Evolutionary conservation across 1,140 invertebrate species (phyloP).

Genomic region (Forficula auricularia): DNA sequence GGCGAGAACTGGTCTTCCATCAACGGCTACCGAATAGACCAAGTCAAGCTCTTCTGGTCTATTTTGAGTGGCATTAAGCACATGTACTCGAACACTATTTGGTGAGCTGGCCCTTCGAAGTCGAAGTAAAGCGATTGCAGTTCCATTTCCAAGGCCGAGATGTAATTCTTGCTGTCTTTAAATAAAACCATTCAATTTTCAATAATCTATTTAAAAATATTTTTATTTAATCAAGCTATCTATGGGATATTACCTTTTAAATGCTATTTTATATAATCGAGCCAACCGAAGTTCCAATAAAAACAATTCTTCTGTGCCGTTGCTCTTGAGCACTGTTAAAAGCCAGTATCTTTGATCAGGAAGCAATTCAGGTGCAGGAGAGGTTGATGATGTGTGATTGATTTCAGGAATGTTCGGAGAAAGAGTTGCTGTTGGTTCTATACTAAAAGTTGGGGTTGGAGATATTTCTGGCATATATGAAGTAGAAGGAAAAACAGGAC

Average conservation of each 20-base stretch:
- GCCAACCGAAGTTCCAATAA: slow-evolving; percentile 26
- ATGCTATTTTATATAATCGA: slow-evolving; percentile 30
- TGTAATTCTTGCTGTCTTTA: slow-evolving; percentile 49
- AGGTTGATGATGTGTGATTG: slow-evolving; percentile 23
- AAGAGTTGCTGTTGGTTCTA: slow-evolving; percentile 7
- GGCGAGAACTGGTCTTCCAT: slow-evolving; percentile 55
- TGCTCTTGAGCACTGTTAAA: slow-evolving; percentile 46
- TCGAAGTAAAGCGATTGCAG: not conserved
- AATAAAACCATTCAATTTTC: slow-evolving; percentile 9
- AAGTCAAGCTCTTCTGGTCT: slow-evolving; percentile 27
- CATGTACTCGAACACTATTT: slow-evolving; percentile 10
- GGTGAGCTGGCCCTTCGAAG: not conserved
- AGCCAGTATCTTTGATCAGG: slow-evolving; percentile 51
- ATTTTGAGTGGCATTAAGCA: slow-evolving; percentile 12
- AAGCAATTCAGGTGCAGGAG: slow-evolving; percentile 29
- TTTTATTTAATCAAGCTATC: slow-evolving; percentile 29
- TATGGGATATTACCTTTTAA: slow-evolving; percentile 25
- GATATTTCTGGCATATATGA: slow-evolving; percentile 11
- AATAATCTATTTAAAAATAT: slow-evolving; percentile 29
- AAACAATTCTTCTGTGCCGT: slow-evolving; percentile 22
- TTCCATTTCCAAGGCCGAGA: slow-evolving; percentile 34
- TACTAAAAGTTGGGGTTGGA: slow-evolving; percentile 17
- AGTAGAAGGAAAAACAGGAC: slow-evolving; percentile 3
- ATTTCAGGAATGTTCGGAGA: slow-evolving; percentile 17
- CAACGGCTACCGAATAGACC: slow-evolving; percentile 59